Conservation (phyloP, 1,140 invertebrate species). For the Cyrtorhinus lividipennis region DNA sequence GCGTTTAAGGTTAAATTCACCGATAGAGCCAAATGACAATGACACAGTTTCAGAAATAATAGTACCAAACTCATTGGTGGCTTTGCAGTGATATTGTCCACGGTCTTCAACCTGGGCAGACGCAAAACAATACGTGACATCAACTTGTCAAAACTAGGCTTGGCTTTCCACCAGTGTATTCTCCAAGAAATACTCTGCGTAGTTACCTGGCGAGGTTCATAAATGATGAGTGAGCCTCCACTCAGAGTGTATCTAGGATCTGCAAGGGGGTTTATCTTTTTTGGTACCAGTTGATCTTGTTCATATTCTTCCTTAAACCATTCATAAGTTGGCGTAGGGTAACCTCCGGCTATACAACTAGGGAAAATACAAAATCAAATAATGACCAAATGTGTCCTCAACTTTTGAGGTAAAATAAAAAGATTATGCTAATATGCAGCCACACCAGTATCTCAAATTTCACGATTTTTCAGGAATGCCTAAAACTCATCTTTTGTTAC, state of each 20-base stretch:
- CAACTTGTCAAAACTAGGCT: too few relatives aligned
- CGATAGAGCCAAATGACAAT: constrained; percentile 78
- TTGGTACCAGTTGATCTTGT: constrained; percentile 52
- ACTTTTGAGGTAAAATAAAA: too few relatives aligned
- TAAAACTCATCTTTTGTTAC: too few relatives aligned
- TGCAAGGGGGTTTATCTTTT: constrained; percentile 57
- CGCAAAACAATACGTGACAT: constrained; percentile 17
- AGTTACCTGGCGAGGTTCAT: constrained; percentile 57
- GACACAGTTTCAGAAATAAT: constrained; percentile 77
- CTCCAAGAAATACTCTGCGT: too few relatives aligned
- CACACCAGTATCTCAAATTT: too few relatives aligned
- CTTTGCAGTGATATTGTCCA: constrained; percentile 82
- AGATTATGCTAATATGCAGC: too few relatives aligned
- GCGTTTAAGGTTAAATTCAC: constrained; percentile 79
- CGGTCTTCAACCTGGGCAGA: constrained; percentile 47
- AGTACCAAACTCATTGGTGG: constrained; percentile 73
- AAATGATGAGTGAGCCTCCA: constrained; percentile 80
- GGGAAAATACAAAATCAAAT: not conserved
- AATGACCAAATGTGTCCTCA: too few relatives aligned
- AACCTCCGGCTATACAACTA: constrained; percentile 72
- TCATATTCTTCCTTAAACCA: constrained; percentile 84
- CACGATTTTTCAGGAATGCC: too few relatives aligned
- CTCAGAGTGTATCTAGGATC: constrained; percentile 70
- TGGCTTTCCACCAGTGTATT: too few relatives aligned
- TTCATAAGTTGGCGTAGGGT: constrained; percentile 75